Percentiles rank a stretch among this genome's conserved stretches.
phyloP scores from a whole-genome alignment of 2,113 vertebrate genomes.

The Channa argus region DNA sequence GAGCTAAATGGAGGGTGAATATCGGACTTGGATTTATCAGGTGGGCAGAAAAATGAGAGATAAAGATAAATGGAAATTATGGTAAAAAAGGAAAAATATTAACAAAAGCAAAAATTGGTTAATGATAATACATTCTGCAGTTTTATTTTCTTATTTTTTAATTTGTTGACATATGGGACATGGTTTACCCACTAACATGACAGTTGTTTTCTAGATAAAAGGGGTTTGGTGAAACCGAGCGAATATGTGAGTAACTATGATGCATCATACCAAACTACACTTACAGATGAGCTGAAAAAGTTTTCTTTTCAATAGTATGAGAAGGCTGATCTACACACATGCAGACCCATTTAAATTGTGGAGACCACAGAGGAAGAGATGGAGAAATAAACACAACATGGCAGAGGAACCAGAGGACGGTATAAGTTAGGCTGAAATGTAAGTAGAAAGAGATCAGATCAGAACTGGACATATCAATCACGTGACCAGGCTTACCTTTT shows the following conservation, averaged over 20 bases:
- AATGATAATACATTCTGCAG: too few species aligned
- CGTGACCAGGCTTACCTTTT: conserved; percentile 92
- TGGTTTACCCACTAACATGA: neutral
- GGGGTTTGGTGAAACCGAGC: neutral
- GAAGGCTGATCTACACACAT: conserved; percentile 36
- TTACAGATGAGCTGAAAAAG: conserved; percentile 34
- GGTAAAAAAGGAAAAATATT: too few species aligned
- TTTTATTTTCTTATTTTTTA: too few species aligned
- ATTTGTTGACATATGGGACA: too few species aligned
- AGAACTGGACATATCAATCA: conserved; percentile 64
- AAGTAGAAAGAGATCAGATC: conserved; percentile 71
- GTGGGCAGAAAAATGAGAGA: too few species aligned
- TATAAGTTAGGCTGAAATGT: conserved; percentile 49
- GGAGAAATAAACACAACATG: conserved; percentile 16
- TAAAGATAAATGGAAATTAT: too few species aligned
- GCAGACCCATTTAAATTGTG: conserved; percentile 64
- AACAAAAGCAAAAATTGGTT: too few species aligned
- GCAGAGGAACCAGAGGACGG: conserved; percentile 39
- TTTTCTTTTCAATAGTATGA: conserved; percentile 69
- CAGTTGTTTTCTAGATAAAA: neutral
- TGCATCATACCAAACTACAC: conserved; percentile 1
- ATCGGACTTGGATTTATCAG: too few species aligned
- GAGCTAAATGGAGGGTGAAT: neutral
- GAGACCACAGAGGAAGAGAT: conserved; percentile 76
- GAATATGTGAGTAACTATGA: neutral